Evolutionary conservation across 2,797 vertebrate species (phyloP).

Genomic region (Thripadectes ignobilis): DNA sequence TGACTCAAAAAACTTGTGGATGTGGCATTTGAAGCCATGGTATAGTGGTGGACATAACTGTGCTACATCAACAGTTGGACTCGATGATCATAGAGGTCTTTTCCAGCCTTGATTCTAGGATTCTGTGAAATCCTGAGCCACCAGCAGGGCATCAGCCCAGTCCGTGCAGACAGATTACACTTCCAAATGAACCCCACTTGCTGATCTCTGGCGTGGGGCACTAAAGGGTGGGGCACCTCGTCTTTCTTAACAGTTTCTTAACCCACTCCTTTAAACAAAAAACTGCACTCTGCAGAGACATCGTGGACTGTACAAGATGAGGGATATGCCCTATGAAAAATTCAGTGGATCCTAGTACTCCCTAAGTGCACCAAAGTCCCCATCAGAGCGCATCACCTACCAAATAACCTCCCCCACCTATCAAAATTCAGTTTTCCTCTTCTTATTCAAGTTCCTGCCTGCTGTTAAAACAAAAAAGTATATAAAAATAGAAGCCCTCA

Average conservation of each 20-base stretch:
- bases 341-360: background rate
- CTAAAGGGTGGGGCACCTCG: rapidly evolving
- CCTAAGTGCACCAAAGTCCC: background rate
- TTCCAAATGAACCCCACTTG: background rate
- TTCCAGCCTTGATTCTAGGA: background rate
- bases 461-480: background rate
- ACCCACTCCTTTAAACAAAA: background rate
- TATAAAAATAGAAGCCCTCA: background rate
- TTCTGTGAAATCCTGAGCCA: background rate
- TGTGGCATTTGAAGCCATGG: too few species aligned
- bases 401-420: background rate
- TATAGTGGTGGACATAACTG: too few species aligned
- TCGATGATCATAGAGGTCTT: background rate
- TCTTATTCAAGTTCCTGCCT: background rate
- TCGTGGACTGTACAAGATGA: rapidly evolving
- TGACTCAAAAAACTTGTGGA: too few species aligned
- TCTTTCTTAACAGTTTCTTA: background rate
- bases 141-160: background rate
- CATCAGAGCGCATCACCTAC: background rate
- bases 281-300: background rate
- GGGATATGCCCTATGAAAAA: background rate
- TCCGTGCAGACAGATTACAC: background rate
- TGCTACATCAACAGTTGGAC: background rate
- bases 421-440: background rate
- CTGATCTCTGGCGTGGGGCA: background rate